Evolutionary conservation across 2,888 invertebrate species (phyloP), one percentile per base, ranked within the genome.

Genomic region (Eupithecia pulchellata): DNA sequence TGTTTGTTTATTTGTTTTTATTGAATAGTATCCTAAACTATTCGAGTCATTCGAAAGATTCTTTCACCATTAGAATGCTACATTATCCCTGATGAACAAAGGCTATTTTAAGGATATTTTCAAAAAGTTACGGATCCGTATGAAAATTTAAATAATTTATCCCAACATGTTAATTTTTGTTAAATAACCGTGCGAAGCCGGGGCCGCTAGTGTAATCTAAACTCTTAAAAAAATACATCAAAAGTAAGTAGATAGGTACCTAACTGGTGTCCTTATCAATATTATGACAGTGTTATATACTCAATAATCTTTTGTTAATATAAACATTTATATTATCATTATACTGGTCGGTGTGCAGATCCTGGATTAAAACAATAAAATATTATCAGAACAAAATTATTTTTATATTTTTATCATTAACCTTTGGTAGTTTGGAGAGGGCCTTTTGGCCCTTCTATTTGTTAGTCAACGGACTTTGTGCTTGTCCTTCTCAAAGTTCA

Each of bases 311-410:
- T 9, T 52, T 52, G 52, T 52, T 52, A 25, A 52, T 52, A 4
- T 52, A 25, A 52, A 52, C 52, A 42, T n/a, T 39, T 39, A n/a
- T n/a, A 39, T 25, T 52, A 52, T 25, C 52, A 52, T 25, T 25
- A 47, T 47, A n/a, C n/a, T n/a, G 20, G 52, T 52, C 25, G 52
- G 11, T 52, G 52, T 52, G 11, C 52, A 52, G 25, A 52, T 52
- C 25, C 42, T 47, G 52, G 52, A 25, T 52, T 25, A 52, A n/a
- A 52, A 4, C 52, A 52, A 52, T 52, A 52, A 52, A 52, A 25
- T 52, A 25, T 25, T 52, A 52, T 52, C 52, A 52, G 52, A 52
- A 25, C 25, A 25, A 52, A 52, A 52, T 11, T 52, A 25, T 25
- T 25, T 25, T 25, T 47, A 20, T 47, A n/a, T 0, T 42, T 42